Evolutionary conservation across 2,113 vertebrate genomes (phyloP).

Genomic region (Choloepus hoffmanni): DNA sequence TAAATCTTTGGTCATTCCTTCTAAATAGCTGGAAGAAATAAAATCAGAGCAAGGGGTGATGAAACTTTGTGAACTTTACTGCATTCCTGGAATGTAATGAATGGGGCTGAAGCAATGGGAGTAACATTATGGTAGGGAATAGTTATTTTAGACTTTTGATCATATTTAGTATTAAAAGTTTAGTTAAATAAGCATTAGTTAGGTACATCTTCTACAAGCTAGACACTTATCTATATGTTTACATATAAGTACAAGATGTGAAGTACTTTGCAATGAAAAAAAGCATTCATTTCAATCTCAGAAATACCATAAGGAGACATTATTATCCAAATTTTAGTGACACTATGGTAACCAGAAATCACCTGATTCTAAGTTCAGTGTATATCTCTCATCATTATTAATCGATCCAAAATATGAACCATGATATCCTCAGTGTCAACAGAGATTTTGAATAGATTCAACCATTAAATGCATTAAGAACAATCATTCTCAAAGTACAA

Average conservation of each 20-base stretch:
- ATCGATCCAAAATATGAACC: not conserved
- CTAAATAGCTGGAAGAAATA: not conserved
- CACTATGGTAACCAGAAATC: not conserved
- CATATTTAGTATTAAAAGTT: not conserved
- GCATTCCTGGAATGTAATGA: not conserved
- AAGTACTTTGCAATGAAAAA: not conserved
- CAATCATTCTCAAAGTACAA: not conserved
- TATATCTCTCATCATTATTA: not conserved
- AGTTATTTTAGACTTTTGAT: not conserved
- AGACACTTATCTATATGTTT: not conserved
- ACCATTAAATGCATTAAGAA: not conserved
- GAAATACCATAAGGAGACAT: not conserved
- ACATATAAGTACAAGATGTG: no score
- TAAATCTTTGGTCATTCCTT: not conserved
- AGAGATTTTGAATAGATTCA: not conserved
- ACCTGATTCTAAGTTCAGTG: not conserved
- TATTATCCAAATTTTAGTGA: not conserved
- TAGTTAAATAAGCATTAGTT: not conserved
- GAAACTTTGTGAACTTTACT: not conserved
- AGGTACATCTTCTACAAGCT: not conserved
- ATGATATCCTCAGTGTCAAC: not conserved
- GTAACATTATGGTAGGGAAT: not conserved
- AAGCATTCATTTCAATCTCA: not conserved
- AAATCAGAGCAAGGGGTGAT: not conserved
- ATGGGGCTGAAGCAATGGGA: not conserved